Evolutionary conservation across 37 sponge, comb jelly and placozoan species (phyloP), one percentile per base, ranked within the genome.

Genomic region (Crambe crambe): DNA sequence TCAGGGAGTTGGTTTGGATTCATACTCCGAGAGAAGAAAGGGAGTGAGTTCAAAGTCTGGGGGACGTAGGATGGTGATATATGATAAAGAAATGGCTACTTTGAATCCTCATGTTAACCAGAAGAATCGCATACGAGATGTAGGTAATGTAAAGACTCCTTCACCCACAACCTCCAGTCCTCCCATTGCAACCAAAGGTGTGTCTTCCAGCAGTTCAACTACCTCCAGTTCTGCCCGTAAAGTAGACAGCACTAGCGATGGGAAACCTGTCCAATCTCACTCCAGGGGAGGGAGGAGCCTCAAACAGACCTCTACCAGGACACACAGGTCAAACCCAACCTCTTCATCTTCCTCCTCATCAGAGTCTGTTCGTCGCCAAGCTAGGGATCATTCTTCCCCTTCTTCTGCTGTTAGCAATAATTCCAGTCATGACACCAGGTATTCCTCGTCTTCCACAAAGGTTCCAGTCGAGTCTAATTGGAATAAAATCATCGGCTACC

Each of bases 71-170:
- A 30, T 32, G 2, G 3, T 32, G 31, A n/a, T n/a, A n/a, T n/a
- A n/a, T n/a, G 66, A 65, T 65, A 65, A 65, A 65, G 66, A 65
- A 12, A n/a, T n/a, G n/a, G 66, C 32, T 2, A 65, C 3, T 65
- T 47, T 12, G 12, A 47, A 30, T 2, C 10, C 35, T 65, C 2
- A 32, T 17, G 15, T n/a, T 22, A 30, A 30, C 10, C 66, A 65
- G 35, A 26, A 30, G 66, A 26, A 8, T 65, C 66, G 31, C 10
- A 31, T 32, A 18, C 66, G 34, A 34, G 66, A 65, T 5, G 35
- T 65, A 29, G 35, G 66, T 29, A 31, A 34, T 30, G 35, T 34
- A 26, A 65, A 32, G 66, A 6, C 10, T 2, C 66, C 66, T 3
- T 65, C 17, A 3, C 31, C 34, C 31, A 2, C 31, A 12, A 34